Evolutionary conservation across 2,888 invertebrate genomes (phyloP).

Genomic region (Diaphora mendica): DNA sequence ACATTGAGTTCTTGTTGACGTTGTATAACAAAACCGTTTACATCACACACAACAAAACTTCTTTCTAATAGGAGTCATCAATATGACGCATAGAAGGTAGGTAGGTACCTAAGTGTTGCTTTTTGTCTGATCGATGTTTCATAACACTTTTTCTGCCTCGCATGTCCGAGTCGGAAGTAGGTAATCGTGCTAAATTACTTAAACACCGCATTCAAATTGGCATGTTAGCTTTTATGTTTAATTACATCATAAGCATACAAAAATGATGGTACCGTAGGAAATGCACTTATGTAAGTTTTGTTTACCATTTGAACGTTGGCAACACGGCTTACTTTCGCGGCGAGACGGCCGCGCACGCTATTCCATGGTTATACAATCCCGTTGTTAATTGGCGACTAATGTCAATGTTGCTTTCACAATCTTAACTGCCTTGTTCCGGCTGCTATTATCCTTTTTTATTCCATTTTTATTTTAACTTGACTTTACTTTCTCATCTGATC

Average conservation of each 20-base stretch:
- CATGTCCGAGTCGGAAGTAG: constrained; percentile 54
- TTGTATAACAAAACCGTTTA: background rate
- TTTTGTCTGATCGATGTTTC: background rate
- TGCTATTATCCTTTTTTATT: constrained; percentile 69
- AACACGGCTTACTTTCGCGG: constrained; percentile 74
- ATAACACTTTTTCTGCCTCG: constrained; percentile 13
- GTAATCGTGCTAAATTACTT: constrained; percentile 51
- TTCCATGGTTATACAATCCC: constrained; percentile 69
- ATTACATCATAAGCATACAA: constrained; percentile 44
- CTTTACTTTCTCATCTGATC: constrained; percentile 65
- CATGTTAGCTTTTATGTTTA: constrained; percentile 43
- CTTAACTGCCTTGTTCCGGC: constrained; percentile 67
- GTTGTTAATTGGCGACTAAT: constrained; percentile 77
- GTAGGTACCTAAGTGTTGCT: background rate
- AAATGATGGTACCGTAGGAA: constrained; percentile 63
- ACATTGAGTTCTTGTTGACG: background rate
- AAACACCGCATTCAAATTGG: constrained; percentile 36
- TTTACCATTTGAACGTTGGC: constrained; percentile 67
- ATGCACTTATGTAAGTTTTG: constrained; percentile 79
- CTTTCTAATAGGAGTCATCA: background rate
- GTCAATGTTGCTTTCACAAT: constrained; percentile 84
- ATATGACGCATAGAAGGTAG: background rate
- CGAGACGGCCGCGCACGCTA: constrained; percentile 28
- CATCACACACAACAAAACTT: background rate
- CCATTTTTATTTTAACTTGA: constrained; percentile 58